These are phyloP conservation scores for Orthonevra nobilis DNA, from an alignment of 2,888 invertebrate species.

Conservation along the genomic window DNA sequence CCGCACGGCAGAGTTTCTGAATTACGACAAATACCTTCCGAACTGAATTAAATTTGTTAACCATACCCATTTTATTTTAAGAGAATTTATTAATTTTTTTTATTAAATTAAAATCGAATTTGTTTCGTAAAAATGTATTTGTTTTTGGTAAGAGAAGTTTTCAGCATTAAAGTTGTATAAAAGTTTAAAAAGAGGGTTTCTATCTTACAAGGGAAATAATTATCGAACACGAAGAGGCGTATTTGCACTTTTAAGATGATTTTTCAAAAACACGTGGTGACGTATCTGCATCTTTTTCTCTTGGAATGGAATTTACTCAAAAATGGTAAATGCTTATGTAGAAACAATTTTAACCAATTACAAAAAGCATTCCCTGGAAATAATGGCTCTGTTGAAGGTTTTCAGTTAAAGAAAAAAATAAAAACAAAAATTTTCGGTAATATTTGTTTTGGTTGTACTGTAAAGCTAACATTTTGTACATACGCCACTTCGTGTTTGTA, in stretches of 20 bases:
- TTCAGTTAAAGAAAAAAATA: no score
- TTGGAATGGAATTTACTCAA: no score
- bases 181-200: background rate
- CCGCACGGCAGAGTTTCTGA: constrained; percentile 14
- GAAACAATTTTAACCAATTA: no score
- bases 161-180: constrained; percentile 1
- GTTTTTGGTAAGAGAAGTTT: background rate
- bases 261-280: constrained; percentile 11
- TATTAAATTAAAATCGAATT: background rate
- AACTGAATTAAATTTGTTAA: constrained; percentile 7
- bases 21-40: constrained; percentile 6
- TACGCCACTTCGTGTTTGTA: no score
- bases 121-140: constrained; percentile 1
- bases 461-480: constrained; percentile 11
- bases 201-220: background rate
- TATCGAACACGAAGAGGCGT: no score
- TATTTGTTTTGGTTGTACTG: constrained; percentile 5
- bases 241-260: background rate
- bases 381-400: no score
- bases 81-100: no score
- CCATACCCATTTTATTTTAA: constrained; percentile 1
- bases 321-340: no score
- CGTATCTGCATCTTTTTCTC: no score
- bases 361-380: no score
- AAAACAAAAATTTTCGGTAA: background rate